phyloP scores from a whole-genome alignment of 2,888 invertebrate species.

The Megamerina dolium region DNA sequence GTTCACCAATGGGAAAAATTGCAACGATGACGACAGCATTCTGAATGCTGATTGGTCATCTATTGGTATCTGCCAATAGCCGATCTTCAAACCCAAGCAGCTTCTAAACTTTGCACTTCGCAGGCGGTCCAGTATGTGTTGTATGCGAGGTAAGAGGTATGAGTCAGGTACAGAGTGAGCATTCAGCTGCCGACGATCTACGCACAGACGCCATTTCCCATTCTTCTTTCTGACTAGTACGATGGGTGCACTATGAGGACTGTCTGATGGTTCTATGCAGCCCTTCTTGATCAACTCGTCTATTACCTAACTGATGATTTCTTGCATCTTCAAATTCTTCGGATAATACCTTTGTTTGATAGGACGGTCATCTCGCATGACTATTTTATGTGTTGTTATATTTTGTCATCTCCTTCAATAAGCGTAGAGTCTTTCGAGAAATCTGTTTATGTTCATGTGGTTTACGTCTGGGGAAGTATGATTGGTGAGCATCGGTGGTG shows the following conservation, averaged over 20 bases:
- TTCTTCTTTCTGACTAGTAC: slow-evolving; percentile 12
- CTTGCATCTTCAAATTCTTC: slow-evolving; percentile 13
- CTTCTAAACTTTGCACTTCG: no score
- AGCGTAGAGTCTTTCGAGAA: no score
- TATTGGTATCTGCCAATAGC: no score
- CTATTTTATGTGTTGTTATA: no score
- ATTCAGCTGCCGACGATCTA: slow-evolving; percentile 4
- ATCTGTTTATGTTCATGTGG: no score
- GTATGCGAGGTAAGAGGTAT: slow-evolving; percentile 2
- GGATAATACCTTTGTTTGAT: slow-evolving; percentile 16
- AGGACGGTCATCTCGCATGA: slow-evolving; percentile 11
- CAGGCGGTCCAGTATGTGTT: not conserved
- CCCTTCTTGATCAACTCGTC: slow-evolving; percentile 7
- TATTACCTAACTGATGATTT: slow-evolving; percentile 8
- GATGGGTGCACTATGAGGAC: slow-evolving; percentile 14
- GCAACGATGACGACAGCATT: no score
- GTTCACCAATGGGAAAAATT: no score
- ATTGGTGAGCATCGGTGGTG: no score
- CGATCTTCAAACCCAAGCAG: no score
- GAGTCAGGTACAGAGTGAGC: slow-evolving; percentile 5
- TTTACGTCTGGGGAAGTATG: no score
- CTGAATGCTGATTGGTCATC: no score
- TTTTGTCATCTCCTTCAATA: no score
- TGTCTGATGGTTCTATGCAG: slow-evolving; percentile 11
- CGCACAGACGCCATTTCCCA: slow-evolving; percentile 8